phyloP scores from a whole-genome alignment of 2,888 invertebrate genomes.

The Cantharis rufa region DNA sequence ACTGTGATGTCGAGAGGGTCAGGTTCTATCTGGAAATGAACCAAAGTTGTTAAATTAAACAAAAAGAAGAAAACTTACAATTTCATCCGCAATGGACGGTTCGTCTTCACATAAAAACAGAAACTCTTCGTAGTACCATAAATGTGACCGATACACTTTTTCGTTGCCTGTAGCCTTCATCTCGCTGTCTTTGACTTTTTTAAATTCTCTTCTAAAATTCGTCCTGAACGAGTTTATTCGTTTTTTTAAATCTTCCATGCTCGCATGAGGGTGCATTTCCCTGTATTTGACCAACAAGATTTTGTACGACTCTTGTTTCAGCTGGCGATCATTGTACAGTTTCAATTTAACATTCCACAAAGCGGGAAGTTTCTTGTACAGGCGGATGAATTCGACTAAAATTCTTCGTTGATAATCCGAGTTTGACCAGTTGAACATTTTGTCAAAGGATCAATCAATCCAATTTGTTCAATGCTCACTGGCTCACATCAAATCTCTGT shows the following conservation, averaged over 20 bases:
- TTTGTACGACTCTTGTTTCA: not conserved
- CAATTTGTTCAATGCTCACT: not conserved
- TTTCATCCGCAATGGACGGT: not conserved
- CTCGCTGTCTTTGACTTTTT: not conserved
- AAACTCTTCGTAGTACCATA: not conserved
- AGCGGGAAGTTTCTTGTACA: not conserved
- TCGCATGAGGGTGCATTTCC: not conserved
- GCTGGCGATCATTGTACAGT: not conserved
- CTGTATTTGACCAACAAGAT: not conserved
- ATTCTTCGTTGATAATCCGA: not conserved
- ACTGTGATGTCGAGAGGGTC: not conserved
- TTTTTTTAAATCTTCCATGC: not conserved
- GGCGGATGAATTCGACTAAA: not conserved
- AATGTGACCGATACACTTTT: not conserved
- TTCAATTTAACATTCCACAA: not conserved
- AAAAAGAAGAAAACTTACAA: not conserved
- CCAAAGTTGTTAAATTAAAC: not conserved
- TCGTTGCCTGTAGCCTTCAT: not conserved
- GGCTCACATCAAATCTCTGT: not conserved
- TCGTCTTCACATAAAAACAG: not conserved
- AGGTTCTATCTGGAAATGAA: not conserved
- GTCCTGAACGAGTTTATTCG: not conserved
- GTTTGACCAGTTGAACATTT: not conserved
- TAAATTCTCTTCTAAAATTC: not conserved
- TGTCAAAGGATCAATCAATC: not conserved